Evolutionary conservation across 2,888 invertebrate genomes (phyloP).

Genomic region (Microplitis deprimator): DNA sequence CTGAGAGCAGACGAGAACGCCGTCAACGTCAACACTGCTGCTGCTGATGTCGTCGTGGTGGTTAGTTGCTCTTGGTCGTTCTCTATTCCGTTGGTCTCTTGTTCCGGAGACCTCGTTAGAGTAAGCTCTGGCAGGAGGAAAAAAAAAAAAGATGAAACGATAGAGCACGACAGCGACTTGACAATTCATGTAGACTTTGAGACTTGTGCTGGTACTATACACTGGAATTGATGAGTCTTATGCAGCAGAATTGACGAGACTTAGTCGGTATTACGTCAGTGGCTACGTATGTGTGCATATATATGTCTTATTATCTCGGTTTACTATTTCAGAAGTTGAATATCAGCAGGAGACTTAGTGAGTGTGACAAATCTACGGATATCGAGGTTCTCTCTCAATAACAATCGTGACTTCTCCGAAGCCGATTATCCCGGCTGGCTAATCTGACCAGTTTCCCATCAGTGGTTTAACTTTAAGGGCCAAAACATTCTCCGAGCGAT

Average conservation of each 20-base stretch:
- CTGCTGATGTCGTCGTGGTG: constrained; percentile 26
- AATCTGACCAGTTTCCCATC: constrained; percentile 38
- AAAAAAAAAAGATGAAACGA: constrained; percentile 14
- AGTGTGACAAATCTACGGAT: constrained; percentile 42
- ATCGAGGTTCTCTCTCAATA: constrained; percentile 56
- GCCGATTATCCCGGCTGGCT: constrained; percentile 51
- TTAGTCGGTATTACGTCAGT: neutral
- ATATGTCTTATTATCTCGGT: neutral
- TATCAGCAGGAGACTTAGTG: neutral
- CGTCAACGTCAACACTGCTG: constrained; percentile 8
- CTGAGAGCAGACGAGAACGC: neutral
- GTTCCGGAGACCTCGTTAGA: constrained; percentile 12
- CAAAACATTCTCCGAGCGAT: constrained; percentile 28
- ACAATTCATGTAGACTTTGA: constrained; percentile 5
- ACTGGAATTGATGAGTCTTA: constrained; percentile 8
- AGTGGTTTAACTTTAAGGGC: neutral
- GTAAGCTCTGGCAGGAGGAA: neutral
- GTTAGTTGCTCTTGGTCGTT: constrained; percentile 4
- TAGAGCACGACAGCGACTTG: constrained; percentile 26
- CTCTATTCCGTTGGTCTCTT: constrained; percentile 16
- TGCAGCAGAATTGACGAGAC: constrained; percentile 9
- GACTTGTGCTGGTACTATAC: neutral
- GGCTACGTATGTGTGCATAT: neutral
- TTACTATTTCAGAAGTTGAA: neutral
- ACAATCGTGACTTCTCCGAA: constrained; percentile 50